phyloP scores from a whole-genome alignment of 2,113 vertebrate species.

The Pithys albifrons region DNA sequence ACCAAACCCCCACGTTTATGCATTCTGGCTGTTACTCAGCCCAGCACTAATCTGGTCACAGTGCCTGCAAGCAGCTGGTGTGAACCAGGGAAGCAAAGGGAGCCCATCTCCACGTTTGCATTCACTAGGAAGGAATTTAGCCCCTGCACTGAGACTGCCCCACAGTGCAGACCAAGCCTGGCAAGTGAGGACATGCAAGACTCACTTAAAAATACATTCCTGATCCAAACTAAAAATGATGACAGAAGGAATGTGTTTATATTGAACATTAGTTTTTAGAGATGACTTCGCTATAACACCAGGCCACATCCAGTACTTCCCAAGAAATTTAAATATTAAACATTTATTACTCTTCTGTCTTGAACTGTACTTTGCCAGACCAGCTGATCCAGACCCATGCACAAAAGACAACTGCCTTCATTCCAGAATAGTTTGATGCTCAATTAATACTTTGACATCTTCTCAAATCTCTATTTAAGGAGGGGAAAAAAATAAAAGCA shows the following conservation, averaged over 20 bases:
- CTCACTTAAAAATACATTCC: neutral
- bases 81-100: no score
- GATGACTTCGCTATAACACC: neutral
- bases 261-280: neutral
- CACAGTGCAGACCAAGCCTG: neutral
- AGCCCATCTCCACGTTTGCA: neutral
- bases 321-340: neutral
- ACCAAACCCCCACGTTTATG: neutral
- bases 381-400: neutral
- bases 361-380: neutral
- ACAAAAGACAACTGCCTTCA: neutral
- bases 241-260: neutral
- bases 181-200: neutral
- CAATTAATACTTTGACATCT: conserved; percentile 19
- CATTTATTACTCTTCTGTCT: neutral
- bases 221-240: neutral
- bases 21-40: neutral
- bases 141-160: neutral
- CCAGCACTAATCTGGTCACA: neutral
- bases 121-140: neutral
- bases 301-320: neutral
- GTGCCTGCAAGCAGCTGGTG: rapidly evolving
- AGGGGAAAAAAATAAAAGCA: conserved; percentile 18
- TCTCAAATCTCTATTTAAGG: conserved; percentile 34
- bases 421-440: neutral